phyloP scores from a whole-genome alignment of 2,888 invertebrate genomes.

The Troides oblongomaculatus region DNA sequence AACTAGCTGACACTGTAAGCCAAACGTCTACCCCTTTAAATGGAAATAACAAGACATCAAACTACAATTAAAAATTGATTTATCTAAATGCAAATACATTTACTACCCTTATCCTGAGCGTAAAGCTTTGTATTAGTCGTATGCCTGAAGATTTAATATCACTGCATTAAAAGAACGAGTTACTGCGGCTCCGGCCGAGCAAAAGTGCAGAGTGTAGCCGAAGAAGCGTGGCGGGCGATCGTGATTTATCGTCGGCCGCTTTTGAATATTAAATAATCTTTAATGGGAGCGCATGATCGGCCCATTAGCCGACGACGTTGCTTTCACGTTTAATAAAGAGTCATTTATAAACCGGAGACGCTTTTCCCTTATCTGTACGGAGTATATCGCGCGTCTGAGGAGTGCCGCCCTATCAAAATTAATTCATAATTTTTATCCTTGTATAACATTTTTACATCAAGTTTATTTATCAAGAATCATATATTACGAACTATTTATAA shows the following conservation, averaged over 20 bases:
- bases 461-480: constrained; percentile 30
- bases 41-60: constrained; percentile 16
- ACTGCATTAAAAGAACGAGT: constrained; percentile 52
- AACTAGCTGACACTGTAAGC: constrained; percentile 59
- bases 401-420: constrained; percentile 77
- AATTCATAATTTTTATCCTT: constrained; percentile 78
- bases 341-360: constrained; percentile 78
- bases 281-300: constrained; percentile 81
- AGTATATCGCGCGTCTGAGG: constrained; percentile 76
- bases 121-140: constrained; percentile 20
- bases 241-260: constrained; percentile 77
- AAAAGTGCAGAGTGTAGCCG: constrained; percentile 74
- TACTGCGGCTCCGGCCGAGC: constrained; percentile 50
- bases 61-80: constrained; percentile 23
- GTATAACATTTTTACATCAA: constrained; percentile 34
- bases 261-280: constrained; percentile 81
- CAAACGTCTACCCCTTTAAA: constrained; percentile 56
- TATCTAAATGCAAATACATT: constrained; percentile 14
- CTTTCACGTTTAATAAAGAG: constrained; percentile 80
- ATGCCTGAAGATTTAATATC: constrained; percentile 31
- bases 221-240: constrained; percentile 74
- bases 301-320: constrained; percentile 79
- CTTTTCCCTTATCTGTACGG: constrained; percentile 77
- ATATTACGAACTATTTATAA: background rate
- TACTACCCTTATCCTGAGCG: constrained; percentile 2